Evolutionary conservation across 2,113 vertebrate genomes (phyloP).

Genomic region (Drymodes brunneopygia): DNA sequence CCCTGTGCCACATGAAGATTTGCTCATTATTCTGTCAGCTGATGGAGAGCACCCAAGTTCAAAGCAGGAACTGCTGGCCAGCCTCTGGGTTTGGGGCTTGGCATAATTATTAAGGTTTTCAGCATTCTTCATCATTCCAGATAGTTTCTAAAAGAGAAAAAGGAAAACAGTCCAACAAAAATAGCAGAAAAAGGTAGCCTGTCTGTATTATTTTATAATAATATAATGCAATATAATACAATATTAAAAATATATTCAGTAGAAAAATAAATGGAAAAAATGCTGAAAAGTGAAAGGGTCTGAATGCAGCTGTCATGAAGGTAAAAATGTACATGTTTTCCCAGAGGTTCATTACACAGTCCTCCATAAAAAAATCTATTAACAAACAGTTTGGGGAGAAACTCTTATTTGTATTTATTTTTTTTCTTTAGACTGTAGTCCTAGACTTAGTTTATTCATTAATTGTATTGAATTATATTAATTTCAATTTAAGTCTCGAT

Average conservation of each 20-base stretch:
- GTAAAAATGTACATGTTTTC: neutral
- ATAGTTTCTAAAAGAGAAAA: neutral
- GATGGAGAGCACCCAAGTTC: neutral
- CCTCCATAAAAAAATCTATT: neutral
- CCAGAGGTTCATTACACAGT: neutral
- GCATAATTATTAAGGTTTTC: neutral
- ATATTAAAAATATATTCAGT: neutral
- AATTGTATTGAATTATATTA: constrained; percentile 5
- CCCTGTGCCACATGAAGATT: neutral
- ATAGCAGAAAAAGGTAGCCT: neutral
- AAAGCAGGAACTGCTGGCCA: neutral
- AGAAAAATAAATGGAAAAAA: neutral
- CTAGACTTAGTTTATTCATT: neutral
- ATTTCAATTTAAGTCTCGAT: constrained; percentile 1
- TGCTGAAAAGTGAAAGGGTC: neutral
- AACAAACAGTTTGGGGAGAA: neutral
- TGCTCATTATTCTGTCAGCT: neutral
- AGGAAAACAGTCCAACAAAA: neutral
- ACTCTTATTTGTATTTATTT: neutral
- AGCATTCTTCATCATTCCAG: neutral
- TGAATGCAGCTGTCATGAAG: neutral
- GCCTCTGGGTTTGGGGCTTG: neutral
- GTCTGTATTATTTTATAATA: neutral
- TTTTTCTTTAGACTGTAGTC: neutral
- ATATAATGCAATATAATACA: too few species aligned